Evolutionary conservation across 2,797 vertebrate species (phyloP).

Genomic region (Muraenolepis orangiensis): DNA sequence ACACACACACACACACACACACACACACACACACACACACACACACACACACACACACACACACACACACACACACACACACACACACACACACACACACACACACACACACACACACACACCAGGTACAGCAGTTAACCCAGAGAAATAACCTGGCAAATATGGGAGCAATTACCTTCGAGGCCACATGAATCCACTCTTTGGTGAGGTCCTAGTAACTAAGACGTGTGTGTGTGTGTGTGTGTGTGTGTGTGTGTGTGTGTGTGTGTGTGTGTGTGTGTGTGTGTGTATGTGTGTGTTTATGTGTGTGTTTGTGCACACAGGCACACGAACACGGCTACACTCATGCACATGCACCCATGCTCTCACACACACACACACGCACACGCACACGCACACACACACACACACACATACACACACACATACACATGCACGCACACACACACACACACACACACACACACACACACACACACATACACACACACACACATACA

Average conservation of each 20-base stretch:
- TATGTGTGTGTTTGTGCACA: too few relatives aligned
- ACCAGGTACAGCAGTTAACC: conserved; percentile 17
- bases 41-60: conserved; percentile 8
- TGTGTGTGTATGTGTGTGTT: too few relatives aligned
- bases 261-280: neutral
- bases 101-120: conserved; percentile 5
- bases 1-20: conserved; percentile 17
- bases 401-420: conserved; percentile 6
- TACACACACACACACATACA: too few relatives aligned
- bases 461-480: neutral
- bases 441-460: conserved; percentile 2
- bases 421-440: too few relatives aligned
- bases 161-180: conserved; percentile 42
- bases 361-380: neutral
- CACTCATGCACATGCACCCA: neutral
- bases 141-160: conserved; percentile 31
- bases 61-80: conserved; percentile 15
- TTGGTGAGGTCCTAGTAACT: conserved; percentile 17
- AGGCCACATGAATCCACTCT: conserved; percentile 26
- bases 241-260: neutral
- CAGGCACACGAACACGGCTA: neutral
- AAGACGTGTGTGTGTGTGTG: too few relatives aligned
- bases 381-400: conserved; percentile 16
- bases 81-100: conserved; percentile 4
- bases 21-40: conserved; percentile 1